Conservation (phyloP, 1,140 invertebrate species). For the Trichogramma pretiosum region DNA sequence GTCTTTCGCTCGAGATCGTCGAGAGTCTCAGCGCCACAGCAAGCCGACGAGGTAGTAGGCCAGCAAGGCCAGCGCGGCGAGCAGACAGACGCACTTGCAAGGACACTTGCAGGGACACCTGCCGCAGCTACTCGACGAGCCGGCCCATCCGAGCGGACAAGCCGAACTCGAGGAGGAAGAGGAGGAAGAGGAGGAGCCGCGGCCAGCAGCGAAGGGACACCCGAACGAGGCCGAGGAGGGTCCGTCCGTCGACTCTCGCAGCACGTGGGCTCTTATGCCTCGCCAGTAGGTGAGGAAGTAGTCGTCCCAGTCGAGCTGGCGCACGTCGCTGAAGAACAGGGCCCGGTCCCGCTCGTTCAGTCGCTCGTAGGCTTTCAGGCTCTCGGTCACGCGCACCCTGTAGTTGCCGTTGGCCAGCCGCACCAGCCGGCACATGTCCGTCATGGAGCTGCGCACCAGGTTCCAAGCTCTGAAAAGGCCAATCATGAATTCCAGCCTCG, state of each 20-base stretch:
- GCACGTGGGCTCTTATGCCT: constrained; percentile 47
- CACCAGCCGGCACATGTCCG: constrained; percentile 28
- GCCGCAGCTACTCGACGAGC: not conserved
- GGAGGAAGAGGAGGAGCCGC: too few species aligned
- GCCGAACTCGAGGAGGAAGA: too few species aligned
- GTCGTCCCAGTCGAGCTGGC: constrained; percentile 49
- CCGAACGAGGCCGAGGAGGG: too few species aligned
- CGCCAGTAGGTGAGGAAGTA: constrained; percentile 51
- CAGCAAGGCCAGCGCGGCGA: not conserved
- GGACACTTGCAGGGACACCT: not conserved
- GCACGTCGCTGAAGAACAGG: constrained; percentile 52
- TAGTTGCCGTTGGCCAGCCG: constrained; percentile 48
- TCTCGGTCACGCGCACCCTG: constrained; percentile 47
- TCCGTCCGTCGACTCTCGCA: not conserved
- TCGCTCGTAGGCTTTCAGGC: constrained; percentile 39
- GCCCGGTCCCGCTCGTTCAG: constrained; percentile 50
- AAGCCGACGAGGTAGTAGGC: not conserved
- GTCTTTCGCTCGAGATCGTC: too few species aligned
- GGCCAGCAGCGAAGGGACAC: too few species aligned
- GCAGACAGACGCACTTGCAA: not conserved
- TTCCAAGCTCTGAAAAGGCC: constrained; percentile 2
- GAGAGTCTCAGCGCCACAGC: too few species aligned
- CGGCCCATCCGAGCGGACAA: too few species aligned
- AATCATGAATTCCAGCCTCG: too few species aligned
- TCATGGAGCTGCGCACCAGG: not conserved